Evolutionary conservation across 2,888 invertebrate species (phyloP).

Genomic region (Ophion ellenae): DNA sequence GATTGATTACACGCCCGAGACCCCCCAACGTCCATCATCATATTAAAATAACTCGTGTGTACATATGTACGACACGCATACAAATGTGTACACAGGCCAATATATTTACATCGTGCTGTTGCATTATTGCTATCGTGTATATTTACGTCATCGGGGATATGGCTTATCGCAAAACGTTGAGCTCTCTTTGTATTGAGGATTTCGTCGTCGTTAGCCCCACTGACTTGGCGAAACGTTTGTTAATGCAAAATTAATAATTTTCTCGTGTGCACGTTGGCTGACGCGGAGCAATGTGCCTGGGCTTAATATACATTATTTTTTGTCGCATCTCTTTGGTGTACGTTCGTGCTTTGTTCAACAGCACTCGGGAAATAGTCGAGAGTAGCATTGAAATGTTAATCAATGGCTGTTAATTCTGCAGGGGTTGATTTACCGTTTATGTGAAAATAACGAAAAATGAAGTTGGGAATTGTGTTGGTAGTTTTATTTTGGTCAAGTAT

Average conservation of each 20-base stretch:
- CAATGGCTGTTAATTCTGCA: too few relatives aligned
- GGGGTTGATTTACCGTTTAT: too few relatives aligned
- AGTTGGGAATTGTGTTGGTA: too few relatives aligned
- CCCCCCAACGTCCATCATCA: conserved; percentile 60
- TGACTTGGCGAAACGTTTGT: conserved; percentile 43
- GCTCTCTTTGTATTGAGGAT: background rate
- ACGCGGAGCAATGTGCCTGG: background rate
- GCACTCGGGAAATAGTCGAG: background rate
- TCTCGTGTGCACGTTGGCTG: conserved; percentile 12
- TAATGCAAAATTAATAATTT: conserved; percentile 42
- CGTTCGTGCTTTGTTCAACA: background rate
- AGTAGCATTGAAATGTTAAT: background rate
- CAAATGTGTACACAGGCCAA: background rate
- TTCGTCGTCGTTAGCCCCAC: conserved; percentile 51
- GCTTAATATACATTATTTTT: background rate
- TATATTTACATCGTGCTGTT: conserved; percentile 21
- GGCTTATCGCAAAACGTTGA: conserved; percentile 28
- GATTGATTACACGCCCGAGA: conserved; percentile 77
- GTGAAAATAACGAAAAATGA: too few relatives aligned
- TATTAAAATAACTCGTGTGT: conserved; percentile 56
- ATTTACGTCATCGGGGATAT: conserved; percentile 48
- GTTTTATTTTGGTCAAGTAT: too few relatives aligned
- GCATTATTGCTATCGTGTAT: conserved; percentile 4
- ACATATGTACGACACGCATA: conserved; percentile 11
- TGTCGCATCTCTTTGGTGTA: background rate